These are phyloP conservation scores for Parazoanthus darwini DNA, from an alignment of 92 coral and sea anemone species.

Conservation along the genomic window DNA sequence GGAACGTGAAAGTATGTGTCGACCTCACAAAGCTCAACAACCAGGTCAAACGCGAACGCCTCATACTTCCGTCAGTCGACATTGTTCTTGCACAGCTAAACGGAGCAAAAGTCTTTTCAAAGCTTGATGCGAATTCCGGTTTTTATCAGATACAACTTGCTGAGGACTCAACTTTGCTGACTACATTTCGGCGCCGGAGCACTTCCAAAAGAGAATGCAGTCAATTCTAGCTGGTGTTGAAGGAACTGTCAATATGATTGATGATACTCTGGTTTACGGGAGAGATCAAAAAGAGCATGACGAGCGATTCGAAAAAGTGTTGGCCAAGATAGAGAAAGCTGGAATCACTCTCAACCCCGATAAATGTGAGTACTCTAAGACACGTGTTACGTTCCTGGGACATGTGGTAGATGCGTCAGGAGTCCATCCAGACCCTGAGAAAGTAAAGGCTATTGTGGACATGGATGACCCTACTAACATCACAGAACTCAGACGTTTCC, in stretches of 20 bases:
- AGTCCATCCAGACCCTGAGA: constrained; percentile 38
- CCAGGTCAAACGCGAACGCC: constrained; percentile 40
- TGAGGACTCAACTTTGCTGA: not conserved
- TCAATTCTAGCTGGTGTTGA: constrained; percentile 24
- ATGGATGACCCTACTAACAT: constrained; percentile 34
- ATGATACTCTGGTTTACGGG: constrained; percentile 8
- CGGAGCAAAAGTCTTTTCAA: constrained; percentile 25
- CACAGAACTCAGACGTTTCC: constrained; percentile 35
- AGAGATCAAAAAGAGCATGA: constrained; percentile 37
- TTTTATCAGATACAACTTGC: constrained; percentile 13
- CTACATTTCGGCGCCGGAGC: not conserved
- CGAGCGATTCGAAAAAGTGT: constrained; percentile 32
- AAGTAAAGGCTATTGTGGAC: too few species aligned
- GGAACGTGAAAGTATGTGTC: constrained; percentile 12
- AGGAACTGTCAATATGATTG: constrained; percentile 28
- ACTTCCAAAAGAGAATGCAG: constrained; percentile 29
- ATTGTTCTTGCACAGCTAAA: constrained; percentile 21
- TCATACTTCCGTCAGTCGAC: constrained; percentile 31
- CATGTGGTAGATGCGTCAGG: constrained; percentile 38
- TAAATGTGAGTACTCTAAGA: constrained; percentile 49
- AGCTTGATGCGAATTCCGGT: constrained; percentile 19
- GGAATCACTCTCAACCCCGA: constrained; percentile 41
- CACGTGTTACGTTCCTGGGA: constrained; percentile 43
- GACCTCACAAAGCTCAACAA: constrained; percentile 35
- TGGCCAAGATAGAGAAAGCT: constrained; percentile 26